Evolutionary conservation across 2,113 vertebrate genomes (phyloP), one percentile per base, ranked within the genome.

Genomic region (Cinclus cinclus): DNA sequence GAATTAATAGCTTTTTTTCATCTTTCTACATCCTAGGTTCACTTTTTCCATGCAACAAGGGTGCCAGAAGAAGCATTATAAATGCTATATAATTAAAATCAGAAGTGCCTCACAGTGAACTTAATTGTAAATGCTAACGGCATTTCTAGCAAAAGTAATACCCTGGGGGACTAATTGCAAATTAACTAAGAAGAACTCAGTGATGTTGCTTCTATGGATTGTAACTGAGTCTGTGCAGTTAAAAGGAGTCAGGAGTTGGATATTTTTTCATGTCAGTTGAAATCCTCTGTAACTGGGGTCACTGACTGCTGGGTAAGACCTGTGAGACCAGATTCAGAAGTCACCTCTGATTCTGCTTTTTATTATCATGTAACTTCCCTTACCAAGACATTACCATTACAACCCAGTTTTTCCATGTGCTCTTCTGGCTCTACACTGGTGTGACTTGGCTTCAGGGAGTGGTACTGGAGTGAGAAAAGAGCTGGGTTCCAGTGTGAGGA

Each of bases 1-100:
- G 65, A 93, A 89, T 94, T 90, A 94, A 90, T 84, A 90, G 86
- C 18, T 86, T 79, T 90, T 91, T 96, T 88, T 63, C 35, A 94
- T 96, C 94, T 96, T 83, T 44, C 89, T 89, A 39, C 53, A 71
- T 75, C 60, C 91, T 84, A 89, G 70, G 83, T 71, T 92, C 80
- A 92, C 78, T 94, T 95, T 96, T 96, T 95, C 92, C 92, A 28
- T 84, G 42, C 60, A 84, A 85, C 68, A 69, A 70, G 28, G 89
- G 73, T 35, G 83, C 92, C 86, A 81, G 92, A 90, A 87, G 93
- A 95, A 95, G 92, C 64, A 75, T 87, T 92, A 49, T 46, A 79
- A 84, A 64, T 9, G 35, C 93, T 87, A 19, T 59, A 62, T 92
- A 96, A 96, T 95, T 92, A 94, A 95, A 96, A 71, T 73, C 95